Conservation (phyloP, 2,797 vertebrate species). For the Cercopithecus petaurista region DNA sequence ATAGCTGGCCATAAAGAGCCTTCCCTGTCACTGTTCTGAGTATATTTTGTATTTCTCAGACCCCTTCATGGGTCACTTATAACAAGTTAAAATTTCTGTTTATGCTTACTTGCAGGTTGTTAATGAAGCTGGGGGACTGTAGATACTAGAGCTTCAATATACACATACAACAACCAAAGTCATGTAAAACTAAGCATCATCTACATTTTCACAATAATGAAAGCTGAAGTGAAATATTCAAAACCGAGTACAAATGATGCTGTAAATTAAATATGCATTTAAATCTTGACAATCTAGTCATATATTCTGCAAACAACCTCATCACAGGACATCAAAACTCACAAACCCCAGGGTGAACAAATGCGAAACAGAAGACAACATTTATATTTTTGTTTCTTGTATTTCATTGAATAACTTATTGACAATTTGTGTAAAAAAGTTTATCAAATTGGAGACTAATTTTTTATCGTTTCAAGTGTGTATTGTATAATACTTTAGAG, state of each 20-base stretch:
- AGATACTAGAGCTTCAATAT: neutral
- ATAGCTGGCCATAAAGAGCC: neutral
- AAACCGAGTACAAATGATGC: neutral
- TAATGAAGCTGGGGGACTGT: neutral
- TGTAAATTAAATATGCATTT: constrained; percentile 39
- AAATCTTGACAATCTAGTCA: neutral
- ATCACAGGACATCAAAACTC: neutral
- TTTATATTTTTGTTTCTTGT: neutral
- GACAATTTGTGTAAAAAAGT: neutral
- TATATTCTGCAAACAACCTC: neutral
- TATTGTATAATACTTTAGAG: neutral
- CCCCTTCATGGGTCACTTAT: neutral
- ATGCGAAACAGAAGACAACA: neutral
- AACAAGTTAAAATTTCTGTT: neutral
- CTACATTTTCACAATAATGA: neutral
- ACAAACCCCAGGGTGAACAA: neutral
- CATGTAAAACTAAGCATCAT: neutral
- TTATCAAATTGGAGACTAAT: neutral
- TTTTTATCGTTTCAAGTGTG: neutral
- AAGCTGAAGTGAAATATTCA: neutral
- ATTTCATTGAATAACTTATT: neutral
- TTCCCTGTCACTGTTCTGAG: neutral
- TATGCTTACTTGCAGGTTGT: neutral
- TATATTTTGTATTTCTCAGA: neutral
- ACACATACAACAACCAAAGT: neutral